Conservation (phyloP, 2,888 invertebrate genomes). For the Shargacucullia verbasci region DNA sequence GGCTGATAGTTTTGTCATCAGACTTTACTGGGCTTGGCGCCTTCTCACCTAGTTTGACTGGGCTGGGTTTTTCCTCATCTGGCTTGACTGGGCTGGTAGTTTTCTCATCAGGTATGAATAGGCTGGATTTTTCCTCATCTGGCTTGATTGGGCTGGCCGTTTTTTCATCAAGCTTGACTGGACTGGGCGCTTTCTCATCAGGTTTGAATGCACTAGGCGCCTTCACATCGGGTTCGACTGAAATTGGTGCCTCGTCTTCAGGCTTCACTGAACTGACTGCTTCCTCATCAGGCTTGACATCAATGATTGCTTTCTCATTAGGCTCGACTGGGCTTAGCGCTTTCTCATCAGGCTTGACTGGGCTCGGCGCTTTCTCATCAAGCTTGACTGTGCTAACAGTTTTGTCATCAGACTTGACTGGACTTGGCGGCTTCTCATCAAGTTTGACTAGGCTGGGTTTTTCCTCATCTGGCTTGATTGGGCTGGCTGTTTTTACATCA, state of each 20-base stretch:
- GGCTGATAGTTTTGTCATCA: too few species aligned
- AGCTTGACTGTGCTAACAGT: conserved; percentile 23
- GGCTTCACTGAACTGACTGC: conserved; percentile 8
- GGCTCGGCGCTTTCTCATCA: conserved; percentile 11
- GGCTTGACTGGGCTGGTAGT: conserved; percentile 27
- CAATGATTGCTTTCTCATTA: conserved; percentile 20
- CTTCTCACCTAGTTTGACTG: conserved; percentile 20
- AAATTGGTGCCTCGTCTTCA: conserved; percentile 37
- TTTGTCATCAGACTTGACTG: conserved; percentile 26
- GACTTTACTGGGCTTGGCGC: conserved; percentile 28
- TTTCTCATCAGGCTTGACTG: conserved; percentile 13
- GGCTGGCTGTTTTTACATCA: conserved; percentile 14
- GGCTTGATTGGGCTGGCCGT: not conserved
- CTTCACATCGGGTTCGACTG: conserved; percentile 26
- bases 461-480: not conserved
- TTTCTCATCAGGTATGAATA: conserved; percentile 11
- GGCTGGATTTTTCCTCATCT: conserved; percentile 23
- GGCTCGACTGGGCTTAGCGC: conserved; percentile 8
- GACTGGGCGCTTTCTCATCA: not conserved
- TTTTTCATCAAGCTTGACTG: not conserved
- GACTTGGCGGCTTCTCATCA: conserved; percentile 26
- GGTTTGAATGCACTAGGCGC: conserved; percentile 23
- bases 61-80: conserved; percentile 12
- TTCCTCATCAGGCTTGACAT: conserved; percentile 14
- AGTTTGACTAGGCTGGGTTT: conserved; percentile 5